These are phyloP conservation scores for Gymnocephalus cernua DNA, from an alignment of 2,113 vertebrate genomes.

Conservation along the genomic window DNA sequence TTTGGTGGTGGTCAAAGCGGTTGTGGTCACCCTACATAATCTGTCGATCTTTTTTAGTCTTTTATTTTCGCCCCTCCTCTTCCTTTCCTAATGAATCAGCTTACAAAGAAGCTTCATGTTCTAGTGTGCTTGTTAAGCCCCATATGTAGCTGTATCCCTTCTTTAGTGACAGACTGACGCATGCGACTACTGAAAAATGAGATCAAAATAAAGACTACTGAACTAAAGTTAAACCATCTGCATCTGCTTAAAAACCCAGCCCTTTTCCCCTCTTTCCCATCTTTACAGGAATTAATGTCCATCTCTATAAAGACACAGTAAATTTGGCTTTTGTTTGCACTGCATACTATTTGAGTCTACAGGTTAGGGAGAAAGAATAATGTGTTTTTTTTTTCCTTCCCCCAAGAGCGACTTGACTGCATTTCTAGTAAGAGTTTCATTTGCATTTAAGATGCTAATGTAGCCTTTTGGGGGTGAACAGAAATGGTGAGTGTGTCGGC, in stretches of 20 bases:
- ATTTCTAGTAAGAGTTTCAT: slow-evolving; percentile 44
- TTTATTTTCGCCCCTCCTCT: slow-evolving; percentile 8
- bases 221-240: neutral
- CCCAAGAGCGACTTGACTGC: slow-evolving; percentile 19
- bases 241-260: slow-evolving; percentile 9
- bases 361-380: neutral
- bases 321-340: slow-evolving; percentile 11
- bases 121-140: slow-evolving; percentile 43
- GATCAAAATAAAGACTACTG: slow-evolving; percentile 33
- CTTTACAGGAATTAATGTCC: slow-evolving; percentile 13
- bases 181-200: slow-evolving; percentile 28
- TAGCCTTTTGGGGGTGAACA: slow-evolving; percentile 67
- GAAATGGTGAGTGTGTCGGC: slow-evolving; percentile 38
- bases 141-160: slow-evolving; percentile 57
- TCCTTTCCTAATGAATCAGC: slow-evolving; percentile 46
- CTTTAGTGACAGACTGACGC: slow-evolving; percentile 45
- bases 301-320: neutral
- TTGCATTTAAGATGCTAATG: slow-evolving; percentile 74
- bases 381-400: neutral
- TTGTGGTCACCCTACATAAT: slow-evolving; percentile 61
- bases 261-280: neutral
- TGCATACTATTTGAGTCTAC: slow-evolving; percentile 4
- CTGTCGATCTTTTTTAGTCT: slow-evolving; percentile 54
- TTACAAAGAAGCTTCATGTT: slow-evolving; percentile 50
- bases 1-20: slow-evolving; percentile 43